A percentile compares a stretch with the other conserved stretches of the same genome.
Conservation (phyloP, 2,888 invertebrate genomes). For the Lasioglossum figueresi region DNA sequence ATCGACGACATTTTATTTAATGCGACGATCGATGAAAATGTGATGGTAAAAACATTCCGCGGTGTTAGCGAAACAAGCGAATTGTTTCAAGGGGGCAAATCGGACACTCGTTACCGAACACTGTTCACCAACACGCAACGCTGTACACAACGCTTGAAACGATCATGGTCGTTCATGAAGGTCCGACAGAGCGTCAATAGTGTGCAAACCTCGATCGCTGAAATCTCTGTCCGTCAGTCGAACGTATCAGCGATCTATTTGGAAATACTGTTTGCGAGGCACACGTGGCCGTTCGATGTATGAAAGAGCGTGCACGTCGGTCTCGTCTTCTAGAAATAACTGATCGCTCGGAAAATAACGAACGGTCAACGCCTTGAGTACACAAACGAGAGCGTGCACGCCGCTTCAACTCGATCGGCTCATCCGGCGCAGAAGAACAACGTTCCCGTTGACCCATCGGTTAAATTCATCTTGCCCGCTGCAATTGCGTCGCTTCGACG, state of each 20-base stretch:
- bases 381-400: conserved; percentile 16
- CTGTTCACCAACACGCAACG: background rate
- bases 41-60: too few relatives aligned
- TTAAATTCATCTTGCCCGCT: conserved; percentile 57
- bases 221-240: background rate
- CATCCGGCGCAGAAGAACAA: conserved; percentile 19
- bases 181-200: background rate
- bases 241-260: background rate
- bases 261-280: background rate
- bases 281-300: background rate
- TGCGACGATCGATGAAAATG: too few relatives aligned
- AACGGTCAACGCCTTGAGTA: conserved; percentile 51
- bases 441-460: conserved; percentile 52
- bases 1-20: too few relatives aligned
- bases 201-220: background rate
- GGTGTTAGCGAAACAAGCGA: too few relatives aligned
- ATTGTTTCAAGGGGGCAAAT: too few relatives aligned
- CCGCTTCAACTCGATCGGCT: conserved; percentile 40
- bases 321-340: conserved; percentile 37
- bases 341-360: conserved; percentile 11
- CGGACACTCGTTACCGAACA: background rate
- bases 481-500: conserved; percentile 54
- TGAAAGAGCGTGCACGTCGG: background rate
- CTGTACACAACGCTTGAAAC: background rate
- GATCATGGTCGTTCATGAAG: background rate